These are phyloP conservation scores for Epinotia brunnichana DNA, from an alignment of 2,888 invertebrate species.

Conservation along the genomic window DNA sequence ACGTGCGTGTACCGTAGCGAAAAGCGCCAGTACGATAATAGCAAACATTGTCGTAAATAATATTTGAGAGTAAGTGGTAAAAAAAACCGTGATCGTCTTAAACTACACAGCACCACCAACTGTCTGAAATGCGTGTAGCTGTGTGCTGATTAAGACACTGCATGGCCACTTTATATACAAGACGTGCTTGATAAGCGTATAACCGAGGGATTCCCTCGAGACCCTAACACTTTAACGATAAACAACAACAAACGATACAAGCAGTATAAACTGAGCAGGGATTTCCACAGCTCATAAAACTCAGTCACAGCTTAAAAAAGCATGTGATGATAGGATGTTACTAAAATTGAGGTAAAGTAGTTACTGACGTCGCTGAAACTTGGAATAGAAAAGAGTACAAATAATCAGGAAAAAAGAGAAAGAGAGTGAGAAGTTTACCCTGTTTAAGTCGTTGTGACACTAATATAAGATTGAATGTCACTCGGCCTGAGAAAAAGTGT, in stretches of 20 bases:
- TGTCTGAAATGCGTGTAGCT: neutral
- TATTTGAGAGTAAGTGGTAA: neutral
- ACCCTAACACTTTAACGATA: too few species aligned
- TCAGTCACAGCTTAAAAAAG: neutral
- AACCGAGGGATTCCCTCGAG: slow-evolving; percentile 2
- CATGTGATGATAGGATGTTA: neutral
- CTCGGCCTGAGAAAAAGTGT: too few species aligned
- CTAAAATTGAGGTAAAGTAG: neutral
- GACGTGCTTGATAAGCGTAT: neutral
- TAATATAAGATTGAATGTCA: too few species aligned
- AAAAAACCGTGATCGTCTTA: neutral
- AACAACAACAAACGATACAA: neutral
- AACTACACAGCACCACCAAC: neutral
- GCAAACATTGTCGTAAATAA: slow-evolving; percentile 1
- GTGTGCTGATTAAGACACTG: neutral
- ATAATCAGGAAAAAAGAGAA: too few species aligned
- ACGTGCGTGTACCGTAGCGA: slow-evolving; percentile 21
- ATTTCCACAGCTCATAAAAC: neutral
- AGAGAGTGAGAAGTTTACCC: too few species aligned
- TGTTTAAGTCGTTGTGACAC: too few species aligned
- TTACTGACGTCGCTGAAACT: too few species aligned
- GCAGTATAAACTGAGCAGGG: neutral
- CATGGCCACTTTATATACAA: neutral
- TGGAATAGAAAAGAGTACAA: too few species aligned
- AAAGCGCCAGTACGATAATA: slow-evolving; percentile 12